Base-by-base conservation (phyloP, 2,797 vertebrate genomes). In the Lagorchestes hirsutus region DNA sequence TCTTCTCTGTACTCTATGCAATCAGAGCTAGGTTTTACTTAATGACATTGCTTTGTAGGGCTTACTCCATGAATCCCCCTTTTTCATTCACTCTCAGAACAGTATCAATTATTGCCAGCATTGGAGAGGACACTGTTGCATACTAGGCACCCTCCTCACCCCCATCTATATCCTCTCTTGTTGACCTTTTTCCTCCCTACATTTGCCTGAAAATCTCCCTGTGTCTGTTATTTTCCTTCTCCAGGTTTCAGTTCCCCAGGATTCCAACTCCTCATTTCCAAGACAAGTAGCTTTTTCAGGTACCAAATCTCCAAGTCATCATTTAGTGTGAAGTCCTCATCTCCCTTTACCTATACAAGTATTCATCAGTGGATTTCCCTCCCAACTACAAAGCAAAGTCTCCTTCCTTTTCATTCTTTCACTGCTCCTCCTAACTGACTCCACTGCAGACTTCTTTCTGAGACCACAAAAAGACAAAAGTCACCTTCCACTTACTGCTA, bases 111-210 rank as follows among this genome's bases (percentile, higher is more conserved):
- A n/a, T 74, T n/a, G 62, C 16, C 14, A 74, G 14, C n/a, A 13
- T 40, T 40, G 34, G 62, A 74, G 14, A n/a, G 5, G 4, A 13
- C 29, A 62, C 58, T 62, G 58, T 34, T 11, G 31, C 16, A 14
- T n/a, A 0, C 34, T 40, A 74, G 62, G 1, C 4, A n/a, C 4
- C 3, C 28, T 31, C 58, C 2, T 28, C 4, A 14, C 5, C 0
- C 5, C 62, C 34, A n/a, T 74, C 34, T 74, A 29, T n/a, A n/a
- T 74, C 14, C 62, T 40, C 6, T 74, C 34, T 74, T n/a, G 62
- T n/a, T 74, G 62, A 40, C 34, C 34, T 74, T 74, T n/a, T n/a
- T n/a, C 34, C 31, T n/a, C 14, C 34, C 34, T 6, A n/a, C 34
- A 74, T 74, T n/a, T 40, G 34, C 34, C 14, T 18, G 13, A 74